Evolutionary conservation across 92 coral and sea anemone genomes (phyloP).

Genomic region (Phenganax stokvisi): DNA sequence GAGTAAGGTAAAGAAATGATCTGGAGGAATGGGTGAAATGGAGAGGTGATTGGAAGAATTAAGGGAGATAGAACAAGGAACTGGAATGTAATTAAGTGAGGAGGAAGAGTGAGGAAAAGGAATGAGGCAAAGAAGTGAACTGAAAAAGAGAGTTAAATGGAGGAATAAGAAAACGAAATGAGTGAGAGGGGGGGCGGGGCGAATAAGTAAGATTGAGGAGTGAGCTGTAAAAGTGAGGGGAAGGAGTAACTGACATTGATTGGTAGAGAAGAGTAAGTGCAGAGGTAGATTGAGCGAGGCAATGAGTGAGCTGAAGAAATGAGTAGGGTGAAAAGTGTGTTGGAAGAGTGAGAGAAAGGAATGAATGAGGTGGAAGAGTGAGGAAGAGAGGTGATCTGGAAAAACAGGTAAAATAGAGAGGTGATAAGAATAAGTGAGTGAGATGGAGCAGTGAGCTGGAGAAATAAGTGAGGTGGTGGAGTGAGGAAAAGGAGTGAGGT

Average conservation of each 20-base stretch:
- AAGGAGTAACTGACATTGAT: background rate
- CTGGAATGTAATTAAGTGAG: background rate
- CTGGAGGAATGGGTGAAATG: background rate
- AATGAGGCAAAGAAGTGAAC: slow-evolving; percentile 38
- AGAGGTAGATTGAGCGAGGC: background rate
- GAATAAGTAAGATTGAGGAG: background rate
- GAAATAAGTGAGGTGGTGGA: background rate
- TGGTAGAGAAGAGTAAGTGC: background rate
- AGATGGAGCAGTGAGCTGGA: background rate
- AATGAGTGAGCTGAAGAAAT: background rate
- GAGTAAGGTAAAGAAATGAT: background rate
- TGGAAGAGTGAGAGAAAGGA: background rate
- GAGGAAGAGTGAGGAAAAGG: background rate
- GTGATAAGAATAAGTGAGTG: background rate
- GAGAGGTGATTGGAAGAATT: background rate
- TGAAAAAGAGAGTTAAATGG: slow-evolving; percentile 6
- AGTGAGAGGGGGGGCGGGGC: background rate
- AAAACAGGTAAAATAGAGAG: background rate
- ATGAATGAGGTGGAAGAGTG: background rate
- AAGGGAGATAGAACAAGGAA: background rate
- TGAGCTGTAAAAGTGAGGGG: too few species aligned
- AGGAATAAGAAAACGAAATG: background rate
- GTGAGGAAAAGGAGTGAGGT: slow-evolving; percentile 20
- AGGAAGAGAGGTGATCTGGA: background rate
- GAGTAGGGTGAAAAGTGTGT: background rate